Percentiles rank a stretch among this genome's conserved stretches.
Evolutionary conservation across 1,140 invertebrate species (phyloP).

Genomic region (Melipona quadrifasciata): DNA sequence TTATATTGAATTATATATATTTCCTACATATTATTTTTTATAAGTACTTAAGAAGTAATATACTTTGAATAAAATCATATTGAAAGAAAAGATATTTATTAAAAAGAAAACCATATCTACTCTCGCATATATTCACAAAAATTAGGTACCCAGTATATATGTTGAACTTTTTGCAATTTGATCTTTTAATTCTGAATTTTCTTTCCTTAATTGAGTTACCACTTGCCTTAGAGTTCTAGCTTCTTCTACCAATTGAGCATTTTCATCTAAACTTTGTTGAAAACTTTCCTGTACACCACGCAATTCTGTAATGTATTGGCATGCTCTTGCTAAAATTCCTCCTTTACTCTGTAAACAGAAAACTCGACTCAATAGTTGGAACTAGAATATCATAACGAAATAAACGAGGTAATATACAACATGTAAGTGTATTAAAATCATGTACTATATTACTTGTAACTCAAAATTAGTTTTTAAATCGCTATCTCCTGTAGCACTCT

Average conservation of each 20-base stretch:
- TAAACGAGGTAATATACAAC: background rate
- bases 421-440: background rate
- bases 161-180: constrained; percentile 72
- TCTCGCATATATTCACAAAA: background rate
- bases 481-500: constrained; percentile 35
- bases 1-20: constrained; percentile 21
- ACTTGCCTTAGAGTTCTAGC: constrained; percentile 81
- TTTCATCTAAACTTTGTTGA: constrained; percentile 82
- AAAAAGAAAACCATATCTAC: background rate
- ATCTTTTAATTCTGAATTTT: constrained; percentile 82
- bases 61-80: constrained; percentile 7
- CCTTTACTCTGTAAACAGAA: constrained; percentile 90
- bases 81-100: background rate
- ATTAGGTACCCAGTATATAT: constrained; percentile 43
- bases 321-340: constrained; percentile 95
- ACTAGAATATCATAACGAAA: constrained; percentile 8
- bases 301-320: constrained; percentile 94
- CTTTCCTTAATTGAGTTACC: constrained; percentile 82
- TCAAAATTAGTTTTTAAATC: constrained; percentile 67
- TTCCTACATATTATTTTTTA: background rate
- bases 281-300: constrained; percentile 86
- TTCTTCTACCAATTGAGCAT: constrained; percentile 81
- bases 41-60: background rate
- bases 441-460: constrained; percentile 42
- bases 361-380: background rate